A percentile compares a stretch with the other conserved stretches of the same genome.
Conservation (phyloP, 2,797 vertebrate genomes). For the Pipistrellus pipistrellus region DNA sequence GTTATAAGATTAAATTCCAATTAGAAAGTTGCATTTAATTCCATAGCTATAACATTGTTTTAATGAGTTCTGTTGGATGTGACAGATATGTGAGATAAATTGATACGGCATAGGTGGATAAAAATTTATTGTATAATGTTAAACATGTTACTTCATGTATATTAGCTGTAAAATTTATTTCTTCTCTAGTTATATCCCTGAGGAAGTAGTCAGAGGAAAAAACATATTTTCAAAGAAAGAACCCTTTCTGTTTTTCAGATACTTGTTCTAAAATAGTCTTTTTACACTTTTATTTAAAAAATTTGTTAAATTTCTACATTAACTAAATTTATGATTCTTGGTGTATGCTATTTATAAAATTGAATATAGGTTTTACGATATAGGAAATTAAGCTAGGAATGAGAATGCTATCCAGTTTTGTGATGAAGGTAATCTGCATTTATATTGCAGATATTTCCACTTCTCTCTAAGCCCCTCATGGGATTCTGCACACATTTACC, state of each 20-base stretch:
- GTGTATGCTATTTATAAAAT: slow-evolving; percentile 83
- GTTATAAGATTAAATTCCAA: slow-evolving; percentile 93
- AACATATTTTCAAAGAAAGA: slow-evolving; percentile 81
- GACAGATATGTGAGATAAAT: slow-evolving; percentile 91
- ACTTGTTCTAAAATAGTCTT: slow-evolving; percentile 70
- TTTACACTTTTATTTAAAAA: slow-evolving; percentile 80
- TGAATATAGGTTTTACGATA: slow-evolving; percentile 78
- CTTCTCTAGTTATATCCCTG: slow-evolving; percentile 83
- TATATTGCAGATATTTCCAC: slow-evolving; percentile 74
- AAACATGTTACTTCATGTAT: slow-evolving; percentile 87
- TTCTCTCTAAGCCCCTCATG: slow-evolving; percentile 69
- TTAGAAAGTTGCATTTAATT: slow-evolving; percentile 93
- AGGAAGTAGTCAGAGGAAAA: slow-evolving; percentile 80
- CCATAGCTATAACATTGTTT: slow-evolving; percentile 89
- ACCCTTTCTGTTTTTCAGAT: slow-evolving; percentile 80
- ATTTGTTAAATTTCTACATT: slow-evolving; percentile 69
- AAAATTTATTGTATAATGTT: slow-evolving; percentile 88
- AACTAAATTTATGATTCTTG: slow-evolving; percentile 80
- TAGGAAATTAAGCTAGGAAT: slow-evolving; percentile 78
- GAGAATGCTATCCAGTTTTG: slow-evolving; percentile 72
- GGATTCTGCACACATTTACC: slow-evolving; percentile 69
- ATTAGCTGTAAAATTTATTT: slow-evolving; percentile 89
- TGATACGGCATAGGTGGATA: slow-evolving; percentile 88
- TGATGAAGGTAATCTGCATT: slow-evolving; percentile 64
- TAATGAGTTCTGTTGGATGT: slow-evolving; percentile 93